Evolutionary conservation across 1,140 invertebrate species (phyloP), one percentile per base, ranked within the genome.

Genomic region (Aphelenchoides fujianensis): DNA sequence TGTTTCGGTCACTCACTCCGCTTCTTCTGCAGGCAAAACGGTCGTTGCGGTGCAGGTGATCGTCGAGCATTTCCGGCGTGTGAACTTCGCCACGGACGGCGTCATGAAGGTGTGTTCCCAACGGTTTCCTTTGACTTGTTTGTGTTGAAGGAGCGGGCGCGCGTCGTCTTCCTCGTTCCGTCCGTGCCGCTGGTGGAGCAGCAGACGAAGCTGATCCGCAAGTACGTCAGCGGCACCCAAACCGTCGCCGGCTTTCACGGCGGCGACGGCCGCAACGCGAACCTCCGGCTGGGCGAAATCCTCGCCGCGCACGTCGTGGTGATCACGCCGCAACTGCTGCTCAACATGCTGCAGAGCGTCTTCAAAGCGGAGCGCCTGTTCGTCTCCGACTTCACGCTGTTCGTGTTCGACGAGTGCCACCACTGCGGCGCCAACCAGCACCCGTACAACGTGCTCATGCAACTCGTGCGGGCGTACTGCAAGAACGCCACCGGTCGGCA

Each of bases 21-120:
- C n/a, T n/a, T n/a, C n/a, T n/a, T n/a, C n/a, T n/a, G 70, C 76
- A 30, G 80, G 80, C n/a, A 82, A 82, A 36, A 82, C 80, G 0
- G 31, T 80, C 19, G 74, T 83, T 31, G 80, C 80, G 1, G 70
- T 70, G 2, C 67, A 83, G 32, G 75, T 83, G 27, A 81, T 83
- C 34, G 31, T 62, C 27, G 73, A 79, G 12, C 79, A 81, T 69
- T 54, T 81, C 9, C 35, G 34, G 27, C n/a, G 36, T 12, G 2
- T 23, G 70, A 68, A 19, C 41, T 48, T 48, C 23, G 41, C 12
- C 23, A 16, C 19, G 55, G 5, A 5, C 55, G 7, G 7, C 55
- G n/a, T n/a, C n/a, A n/a, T 19, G 19, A 55, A 16, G 1, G 72
- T n/a, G n/a, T n/a, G n/a, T n/a, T n/a, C n/a, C n/a, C n/a, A n/a